These are phyloP conservation scores for Dolichomitus sp. DNA, from an alignment of 2,888 invertebrate species.

Conservation along the genomic window DNA sequence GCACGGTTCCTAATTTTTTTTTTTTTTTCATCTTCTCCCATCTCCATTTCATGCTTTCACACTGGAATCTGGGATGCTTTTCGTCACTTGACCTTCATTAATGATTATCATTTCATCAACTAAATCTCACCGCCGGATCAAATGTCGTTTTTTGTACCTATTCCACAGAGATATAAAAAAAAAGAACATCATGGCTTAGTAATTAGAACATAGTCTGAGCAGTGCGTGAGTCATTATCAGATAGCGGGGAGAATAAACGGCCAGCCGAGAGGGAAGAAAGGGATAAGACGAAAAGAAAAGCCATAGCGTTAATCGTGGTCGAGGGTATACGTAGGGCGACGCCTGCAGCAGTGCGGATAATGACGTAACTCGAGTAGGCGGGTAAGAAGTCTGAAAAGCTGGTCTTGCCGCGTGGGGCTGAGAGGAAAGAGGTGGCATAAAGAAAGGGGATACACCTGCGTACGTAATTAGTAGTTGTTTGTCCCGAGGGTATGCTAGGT, in stretches of 20 bases:
- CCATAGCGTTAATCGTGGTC: constrained; percentile 54
- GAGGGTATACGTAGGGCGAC: constrained; percentile 35
- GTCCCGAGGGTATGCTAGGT: constrained; percentile 46
- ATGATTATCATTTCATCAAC: constrained; percentile 8
- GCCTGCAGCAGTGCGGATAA: constrained; percentile 53
- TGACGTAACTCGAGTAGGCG: constrained; percentile 60
- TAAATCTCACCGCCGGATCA: background rate
- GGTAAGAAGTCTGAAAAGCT: constrained; percentile 54
- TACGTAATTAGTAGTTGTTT: constrained; percentile 64
- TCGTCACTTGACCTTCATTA: constrained; percentile 24
- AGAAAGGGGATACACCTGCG: constrained; percentile 55
- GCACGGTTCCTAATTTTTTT: constrained; percentile 48
- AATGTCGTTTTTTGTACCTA: constrained; percentile 1
- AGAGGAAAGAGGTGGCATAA: constrained; percentile 23
- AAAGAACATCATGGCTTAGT: background rate
- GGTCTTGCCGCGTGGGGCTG: constrained; percentile 9
- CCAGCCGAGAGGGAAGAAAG: constrained; percentile 1
- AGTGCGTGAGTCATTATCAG: constrained; percentile 44
- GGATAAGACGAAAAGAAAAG: constrained; percentile 20
- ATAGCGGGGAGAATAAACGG: constrained; percentile 6
- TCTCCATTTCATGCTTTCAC: constrained; percentile 8
- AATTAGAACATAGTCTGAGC: constrained; percentile 42
- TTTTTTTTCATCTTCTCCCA: background rate
- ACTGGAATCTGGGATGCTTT: background rate
- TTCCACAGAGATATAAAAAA: background rate